Percentiles rank a stretch among this genome's conserved stretches.
phyloP scores from a whole-genome alignment of 1,140 invertebrate genomes.

The Macrobrachium nipponense region DNA sequence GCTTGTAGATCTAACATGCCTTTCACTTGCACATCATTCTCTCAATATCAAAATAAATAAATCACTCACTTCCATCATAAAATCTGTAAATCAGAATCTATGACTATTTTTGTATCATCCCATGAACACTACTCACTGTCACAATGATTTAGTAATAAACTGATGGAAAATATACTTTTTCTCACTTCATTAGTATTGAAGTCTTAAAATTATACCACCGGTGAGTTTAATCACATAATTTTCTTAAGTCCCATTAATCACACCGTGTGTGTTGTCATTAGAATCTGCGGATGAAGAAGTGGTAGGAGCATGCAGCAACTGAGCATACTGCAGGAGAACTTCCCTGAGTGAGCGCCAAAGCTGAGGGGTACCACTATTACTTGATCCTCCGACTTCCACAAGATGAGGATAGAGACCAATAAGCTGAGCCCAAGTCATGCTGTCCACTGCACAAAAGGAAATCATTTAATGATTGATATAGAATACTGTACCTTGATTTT shows the following conservation, averaged over 20 bases:
- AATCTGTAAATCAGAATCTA: no score
- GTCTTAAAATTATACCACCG: no score
- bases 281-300: conserved; percentile 3
- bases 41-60: no score
- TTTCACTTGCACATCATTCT: no score
- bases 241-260: conserved; percentile 43
- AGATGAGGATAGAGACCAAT: conserved; percentile 91
- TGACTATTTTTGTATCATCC: no score
- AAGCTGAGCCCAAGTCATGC: conserved; percentile 90
- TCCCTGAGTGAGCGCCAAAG: conserved; percentile 61
- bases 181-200: no score
- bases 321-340: conserved; percentile 63
- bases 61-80: no score
- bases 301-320: conserved; percentile 59
- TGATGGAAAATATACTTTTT: no score
- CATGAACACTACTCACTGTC: no score
- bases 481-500: not conserved
- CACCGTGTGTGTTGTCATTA: conserved; percentile 25
- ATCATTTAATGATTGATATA: not conserved
- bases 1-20: no score
- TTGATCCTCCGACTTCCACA: conserved; percentile 72
- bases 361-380: conserved; percentile 54
- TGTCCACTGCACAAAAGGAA: conserved; percentile 77
- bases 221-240: not conserved
- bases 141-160: no score